Evolutionary conservation across 1,140 invertebrate genomes (phyloP).

Genomic region (Laupala kohalensis): DNA sequence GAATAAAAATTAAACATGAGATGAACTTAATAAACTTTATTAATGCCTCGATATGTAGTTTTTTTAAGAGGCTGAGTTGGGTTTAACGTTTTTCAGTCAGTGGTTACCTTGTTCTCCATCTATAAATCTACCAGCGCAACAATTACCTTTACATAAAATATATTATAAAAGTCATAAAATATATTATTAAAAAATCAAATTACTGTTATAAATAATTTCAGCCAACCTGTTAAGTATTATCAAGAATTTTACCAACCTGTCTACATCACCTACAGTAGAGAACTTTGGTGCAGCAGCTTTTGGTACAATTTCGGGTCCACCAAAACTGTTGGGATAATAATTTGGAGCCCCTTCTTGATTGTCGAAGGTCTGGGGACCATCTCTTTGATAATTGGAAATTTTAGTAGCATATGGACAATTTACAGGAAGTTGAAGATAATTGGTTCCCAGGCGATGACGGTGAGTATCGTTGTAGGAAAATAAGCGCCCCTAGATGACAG

Average conservation of each 20-base stretch:
- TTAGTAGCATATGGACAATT: constrained; percentile 68
- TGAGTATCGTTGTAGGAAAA: constrained; percentile 94
- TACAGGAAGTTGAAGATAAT: constrained; percentile 87
- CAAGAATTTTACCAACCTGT: constrained; percentile 18
- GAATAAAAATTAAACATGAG: constrained; percentile 2
- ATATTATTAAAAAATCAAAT: too few relatives aligned
- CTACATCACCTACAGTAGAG: constrained; percentile 35
- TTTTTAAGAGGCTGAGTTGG: neutral
- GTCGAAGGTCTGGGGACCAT: constrained; percentile 55
- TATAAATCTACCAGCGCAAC: too few relatives aligned
- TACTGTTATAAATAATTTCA: too few relatives aligned
- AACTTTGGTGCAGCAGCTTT: constrained; percentile 29
- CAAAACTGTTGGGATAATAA: constrained; percentile 93
- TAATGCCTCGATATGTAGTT: too few relatives aligned
- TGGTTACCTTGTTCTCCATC: neutral
- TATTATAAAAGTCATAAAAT: too few relatives aligned
- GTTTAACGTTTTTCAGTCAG: neutral
- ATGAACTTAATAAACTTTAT: too few relatives aligned
- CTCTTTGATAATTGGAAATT: constrained; percentile 69
- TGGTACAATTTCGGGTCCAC: constrained; percentile 50
- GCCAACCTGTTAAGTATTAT: too few relatives aligned
- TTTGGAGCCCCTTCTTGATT: constrained; percentile 75
- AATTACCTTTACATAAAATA: too few relatives aligned
- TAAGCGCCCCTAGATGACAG: constrained; percentile 57
- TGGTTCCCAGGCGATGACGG: constrained; percentile 81